Evolutionary conservation across 2,797 vertebrate genomes (phyloP), one percentile per base, ranked within the genome.

Genomic region (Argyrosomus regius): DNA sequence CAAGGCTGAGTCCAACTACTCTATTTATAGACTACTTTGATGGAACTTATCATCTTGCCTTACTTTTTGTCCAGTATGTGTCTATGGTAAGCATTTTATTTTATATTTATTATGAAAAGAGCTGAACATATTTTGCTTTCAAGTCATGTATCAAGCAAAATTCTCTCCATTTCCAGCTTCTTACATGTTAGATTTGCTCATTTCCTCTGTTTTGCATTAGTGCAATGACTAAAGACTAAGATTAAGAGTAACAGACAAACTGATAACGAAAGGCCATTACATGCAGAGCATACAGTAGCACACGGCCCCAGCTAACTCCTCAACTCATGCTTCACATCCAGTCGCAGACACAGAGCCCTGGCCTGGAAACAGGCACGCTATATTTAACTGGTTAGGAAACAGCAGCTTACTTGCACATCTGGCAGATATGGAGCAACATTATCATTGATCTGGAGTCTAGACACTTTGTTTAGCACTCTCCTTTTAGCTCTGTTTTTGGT

Each of bases 1-100:
- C 35, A 52, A 20, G 31, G 35, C 53, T 64, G 9, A 50, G 43
- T 60, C 68, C 12, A 1, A 64, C 59, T 45, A 9, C 16, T 66
- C 17, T 46, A 76, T 57, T 75, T 65, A 66, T 49, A 53, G 41
- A 82, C 22, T 45, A 1, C 75, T 83, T 28, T 64, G 6, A 80
- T 17, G 0, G 41, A 26, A 41, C 4, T 9, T 60, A 39, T 60
- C 3, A 50, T 9, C 10, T 53, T 45, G 5, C 10, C 12, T 46
- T 28, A 18, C 6, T 52, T 45, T 66, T 18, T 22, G 52, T 24
- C 20, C 3, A 31, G 10, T 16, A 7, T 4, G 24, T 18, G 22
- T 24, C 18, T 50, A 20, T 35, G 3, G 0, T 31, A 35, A 45
- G 9, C 18, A 17, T 10, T 45, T 7, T 28, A 24, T 24, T 24